These are phyloP conservation scores for Gymnodraco acuticeps DNA, from an alignment of 2,797 vertebrate species.

Conservation along the genomic window DNA sequence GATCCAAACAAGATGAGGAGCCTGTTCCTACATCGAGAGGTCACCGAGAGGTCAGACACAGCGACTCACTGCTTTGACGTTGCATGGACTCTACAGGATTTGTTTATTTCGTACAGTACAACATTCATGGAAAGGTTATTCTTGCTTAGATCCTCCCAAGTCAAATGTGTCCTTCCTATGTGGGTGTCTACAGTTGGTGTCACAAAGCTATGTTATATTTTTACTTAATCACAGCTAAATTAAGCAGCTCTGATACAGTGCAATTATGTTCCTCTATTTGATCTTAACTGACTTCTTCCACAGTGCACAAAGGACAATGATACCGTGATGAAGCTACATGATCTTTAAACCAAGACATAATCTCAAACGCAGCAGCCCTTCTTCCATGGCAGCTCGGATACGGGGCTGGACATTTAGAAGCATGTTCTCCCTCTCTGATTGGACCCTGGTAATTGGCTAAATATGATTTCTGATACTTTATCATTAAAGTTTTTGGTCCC, in stretches of 20 bases:
- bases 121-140: slow-evolving; percentile 8
- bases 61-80: slow-evolving; percentile 11
- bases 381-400: background rate
- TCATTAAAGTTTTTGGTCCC: slow-evolving; percentile 47
- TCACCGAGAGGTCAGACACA: slow-evolving; percentile 12
- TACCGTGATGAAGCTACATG: slow-evolving; percentile 31
- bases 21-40: slow-evolving; percentile 10
- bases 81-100: background rate
- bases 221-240: background rate
- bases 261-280: slow-evolving; percentile 25
- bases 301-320: background rate
- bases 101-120: background rate
- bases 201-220: slow-evolving; percentile 46
- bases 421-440: background rate
- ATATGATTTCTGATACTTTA: slow-evolving; percentile 29
- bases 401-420: background rate
- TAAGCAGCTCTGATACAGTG: slow-evolving; percentile 48
- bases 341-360: slow-evolving; percentile 17
- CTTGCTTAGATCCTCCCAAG: slow-evolving; percentile 12
- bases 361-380: slow-evolving; percentile 24
- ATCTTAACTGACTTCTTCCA: background rate
- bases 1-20: slow-evolving; percentile 1
- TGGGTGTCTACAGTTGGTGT: slow-evolving; percentile 74
- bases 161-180: background rate
- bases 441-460: slow-evolving; percentile 3